These are phyloP conservation scores for Drosophila bipectinata DNA, from an alignment of 1,140 invertebrate species.

Conservation along the genomic window DNA sequence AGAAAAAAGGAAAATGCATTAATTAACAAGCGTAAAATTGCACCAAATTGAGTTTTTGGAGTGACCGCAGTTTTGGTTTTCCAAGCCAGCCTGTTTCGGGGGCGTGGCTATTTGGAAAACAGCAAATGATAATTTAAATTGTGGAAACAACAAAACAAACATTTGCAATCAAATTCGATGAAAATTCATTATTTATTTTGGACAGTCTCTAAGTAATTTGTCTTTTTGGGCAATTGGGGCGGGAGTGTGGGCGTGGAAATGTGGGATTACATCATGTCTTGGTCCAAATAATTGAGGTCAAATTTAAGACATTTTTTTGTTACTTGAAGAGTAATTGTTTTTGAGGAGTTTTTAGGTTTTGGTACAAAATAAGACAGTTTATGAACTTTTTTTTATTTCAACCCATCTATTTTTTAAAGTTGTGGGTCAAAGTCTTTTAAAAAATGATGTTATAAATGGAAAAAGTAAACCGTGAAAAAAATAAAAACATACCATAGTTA, in stretches of 20 bases:
- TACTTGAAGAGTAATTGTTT: slow-evolving; percentile 37
- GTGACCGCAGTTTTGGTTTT: slow-evolving; percentile 36
- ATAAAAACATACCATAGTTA: slow-evolving; percentile 53
- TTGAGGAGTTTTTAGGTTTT: slow-evolving; percentile 6
- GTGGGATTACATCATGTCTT: slow-evolving; percentile 32
- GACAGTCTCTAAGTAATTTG: slow-evolving; percentile 14
- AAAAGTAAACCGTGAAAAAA: slow-evolving; percentile 56
- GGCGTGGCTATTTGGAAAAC: slow-evolving; percentile 42
- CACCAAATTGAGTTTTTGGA: slow-evolving; percentile 53
- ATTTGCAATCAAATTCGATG: slow-evolving; percentile 46
- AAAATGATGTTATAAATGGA: slow-evolving; percentile 68
- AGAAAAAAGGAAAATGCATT: slow-evolving; percentile 41
- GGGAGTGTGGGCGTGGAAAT: slow-evolving; percentile 40
- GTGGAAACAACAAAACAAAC: slow-evolving; percentile 25
- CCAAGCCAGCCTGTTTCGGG: slow-evolving; percentile 11
- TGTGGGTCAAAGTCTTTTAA: slow-evolving; percentile 77
- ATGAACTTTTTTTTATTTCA: background rate
- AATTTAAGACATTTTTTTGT: slow-evolving; percentile 14
- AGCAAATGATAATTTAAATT: slow-evolving; percentile 55
- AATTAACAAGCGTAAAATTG: slow-evolving; percentile 75
- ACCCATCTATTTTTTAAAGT: slow-evolving; percentile 34
- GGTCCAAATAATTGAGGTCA: slow-evolving; percentile 35
- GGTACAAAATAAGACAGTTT: too few relatives aligned
- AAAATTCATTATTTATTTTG: slow-evolving; percentile 38
- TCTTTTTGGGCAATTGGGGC: slow-evolving; percentile 20